Evolutionary conservation across 2,797 vertebrate genomes (phyloP).

Genomic region (Tamandua tetradactyla): DNA sequence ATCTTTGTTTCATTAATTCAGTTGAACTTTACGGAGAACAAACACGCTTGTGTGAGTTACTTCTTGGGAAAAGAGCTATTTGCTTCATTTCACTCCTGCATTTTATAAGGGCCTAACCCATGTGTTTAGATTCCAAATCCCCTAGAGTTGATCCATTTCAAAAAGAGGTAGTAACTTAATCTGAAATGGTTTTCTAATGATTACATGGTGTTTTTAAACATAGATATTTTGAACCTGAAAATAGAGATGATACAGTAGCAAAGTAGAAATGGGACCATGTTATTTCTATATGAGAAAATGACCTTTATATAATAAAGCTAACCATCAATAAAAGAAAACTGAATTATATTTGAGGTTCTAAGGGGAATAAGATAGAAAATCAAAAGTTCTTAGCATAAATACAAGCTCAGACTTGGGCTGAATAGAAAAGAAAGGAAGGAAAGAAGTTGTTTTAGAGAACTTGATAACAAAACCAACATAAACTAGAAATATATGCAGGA

Average conservation of each 20-base stretch:
- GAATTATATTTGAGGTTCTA: slow-evolving; percentile 39
- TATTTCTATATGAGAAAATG: slow-evolving; percentile 27
- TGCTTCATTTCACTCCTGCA: neutral
- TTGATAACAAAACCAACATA: neutral
- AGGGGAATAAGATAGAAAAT: slow-evolving; percentile 47
- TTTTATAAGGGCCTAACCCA: neutral
- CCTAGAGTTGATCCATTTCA: slow-evolving; percentile 35
- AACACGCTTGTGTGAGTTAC: neutral
- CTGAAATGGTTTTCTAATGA: slow-evolving; percentile 54
- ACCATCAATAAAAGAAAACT: slow-evolving; percentile 34
- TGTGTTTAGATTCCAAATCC: neutral
- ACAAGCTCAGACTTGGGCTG: neutral
- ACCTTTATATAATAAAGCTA: neutral
- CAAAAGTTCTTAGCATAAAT: slow-evolving; percentile 33
- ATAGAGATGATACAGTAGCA: neutral
- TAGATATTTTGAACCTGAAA: slow-evolving; percentile 58
- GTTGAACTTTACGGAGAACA: neutral
- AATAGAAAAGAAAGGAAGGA: slow-evolving; percentile 7
- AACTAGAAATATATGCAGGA: neutral
- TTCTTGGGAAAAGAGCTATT: neutral
- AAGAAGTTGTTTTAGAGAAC: neutral
- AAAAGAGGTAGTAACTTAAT: slow-evolving; percentile 46
- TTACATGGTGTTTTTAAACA: slow-evolving; percentile 38
- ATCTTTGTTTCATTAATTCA: neutral
- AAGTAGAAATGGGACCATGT: neutral